Percentiles rank a stretch among this genome's conserved stretches.
These are phyloP conservation scores for Rhaphigaster nebulosa DNA, from an alignment of 2,888 invertebrate genomes.

Conservation along the genomic window DNA sequence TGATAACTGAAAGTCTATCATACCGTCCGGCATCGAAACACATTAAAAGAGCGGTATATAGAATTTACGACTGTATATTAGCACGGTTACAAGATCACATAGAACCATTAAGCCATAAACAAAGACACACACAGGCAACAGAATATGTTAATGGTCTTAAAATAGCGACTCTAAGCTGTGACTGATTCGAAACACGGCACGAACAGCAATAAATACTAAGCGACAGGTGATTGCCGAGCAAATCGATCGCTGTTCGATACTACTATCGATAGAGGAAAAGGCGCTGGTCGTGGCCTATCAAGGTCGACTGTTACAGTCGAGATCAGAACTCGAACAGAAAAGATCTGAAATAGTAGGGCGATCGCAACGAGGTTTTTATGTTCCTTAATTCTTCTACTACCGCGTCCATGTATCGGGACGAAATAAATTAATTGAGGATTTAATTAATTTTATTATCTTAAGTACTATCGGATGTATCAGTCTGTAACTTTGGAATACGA, in stretches of 20 bases:
- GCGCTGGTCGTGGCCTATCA: background rate
- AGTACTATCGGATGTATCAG: too few relatives aligned
- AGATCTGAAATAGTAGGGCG: background rate
- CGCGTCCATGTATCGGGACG: too few relatives aligned
- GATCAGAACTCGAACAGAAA: background rate
- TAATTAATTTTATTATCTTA: too few relatives aligned
- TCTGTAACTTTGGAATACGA: too few relatives aligned
- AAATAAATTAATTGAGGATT: too few relatives aligned
- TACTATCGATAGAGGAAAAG: background rate
- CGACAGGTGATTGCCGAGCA: background rate
- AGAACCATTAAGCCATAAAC: background rate
- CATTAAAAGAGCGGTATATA: background rate
- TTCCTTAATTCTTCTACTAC: background rate
- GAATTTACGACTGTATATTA: background rate
- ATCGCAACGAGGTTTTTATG: background rate
- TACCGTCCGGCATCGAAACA: background rate
- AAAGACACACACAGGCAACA: background rate
- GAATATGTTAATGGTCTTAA: background rate
- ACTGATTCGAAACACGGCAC: conserved; percentile 16
- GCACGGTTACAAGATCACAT: background rate
- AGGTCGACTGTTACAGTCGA: background rate
- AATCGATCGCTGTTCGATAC: background rate
- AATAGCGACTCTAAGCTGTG: background rate
- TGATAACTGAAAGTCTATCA: background rate
- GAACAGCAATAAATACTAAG: background rate